These are phyloP conservation scores for Aramus guarauna DNA, from an alignment of 2,113 vertebrate species.

Conservation along the genomic window DNA sequence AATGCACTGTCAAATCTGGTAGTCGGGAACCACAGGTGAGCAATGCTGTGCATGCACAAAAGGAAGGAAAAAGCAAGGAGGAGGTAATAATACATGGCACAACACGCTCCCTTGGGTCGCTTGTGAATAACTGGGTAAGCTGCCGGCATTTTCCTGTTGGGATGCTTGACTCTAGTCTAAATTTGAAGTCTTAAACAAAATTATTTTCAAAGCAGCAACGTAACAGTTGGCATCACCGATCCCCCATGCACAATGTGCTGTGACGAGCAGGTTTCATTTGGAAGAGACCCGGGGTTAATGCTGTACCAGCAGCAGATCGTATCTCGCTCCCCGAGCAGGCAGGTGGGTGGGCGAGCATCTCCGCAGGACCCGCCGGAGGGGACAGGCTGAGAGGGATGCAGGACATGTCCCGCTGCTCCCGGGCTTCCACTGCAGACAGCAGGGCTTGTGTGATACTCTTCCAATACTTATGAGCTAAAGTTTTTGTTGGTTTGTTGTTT, in stretches of 20 bases:
- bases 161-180: neutral
- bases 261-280: neutral
- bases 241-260: neutral
- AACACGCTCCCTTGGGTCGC: neutral
- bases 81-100: neutral
- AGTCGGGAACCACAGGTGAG: neutral
- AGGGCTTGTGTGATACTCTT: neutral
- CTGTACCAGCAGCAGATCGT: neutral
- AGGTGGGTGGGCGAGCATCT: neutral
- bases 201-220: neutral
- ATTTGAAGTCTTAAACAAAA: neutral
- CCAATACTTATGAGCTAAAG: neutral
- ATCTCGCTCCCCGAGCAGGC: neutral
- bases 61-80: neutral
- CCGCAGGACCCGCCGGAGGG: neutral
- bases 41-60: no score
- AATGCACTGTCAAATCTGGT: neutral
- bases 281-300: neutral
- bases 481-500: no score
- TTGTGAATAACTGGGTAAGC: neutral
- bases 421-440: fast-evolving
- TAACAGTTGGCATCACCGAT: neutral
- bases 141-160: neutral
- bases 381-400: neutral
- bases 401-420: fast-evolving